phyloP scores from a whole-genome alignment of 1,140 invertebrate genomes.

The Gonatopus flavifemur region DNA sequence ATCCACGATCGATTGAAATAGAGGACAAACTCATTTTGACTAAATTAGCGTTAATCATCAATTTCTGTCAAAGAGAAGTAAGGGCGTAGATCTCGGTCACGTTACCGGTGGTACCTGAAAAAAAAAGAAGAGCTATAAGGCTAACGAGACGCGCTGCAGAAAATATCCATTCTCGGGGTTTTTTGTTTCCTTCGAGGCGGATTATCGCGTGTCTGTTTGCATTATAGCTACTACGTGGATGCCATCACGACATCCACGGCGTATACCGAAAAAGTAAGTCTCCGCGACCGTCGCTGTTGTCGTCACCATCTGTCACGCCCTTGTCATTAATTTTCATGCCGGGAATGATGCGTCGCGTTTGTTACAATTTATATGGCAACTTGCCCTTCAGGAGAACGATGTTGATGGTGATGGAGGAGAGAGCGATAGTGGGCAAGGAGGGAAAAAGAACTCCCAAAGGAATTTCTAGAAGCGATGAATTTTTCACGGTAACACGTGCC shows the following conservation, averaged over 20 bases:
- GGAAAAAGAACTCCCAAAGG: constrained; percentile 5
- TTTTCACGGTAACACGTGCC: constrained; percentile 39
- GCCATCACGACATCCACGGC: constrained; percentile 1
- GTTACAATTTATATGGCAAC: constrained; percentile 42
- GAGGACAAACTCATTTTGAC: no score
- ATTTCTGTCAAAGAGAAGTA: no score
- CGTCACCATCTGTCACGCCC: constrained; percentile 30
- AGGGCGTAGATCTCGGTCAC: no score
- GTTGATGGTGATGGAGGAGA: background rate
- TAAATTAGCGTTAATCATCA: no score
- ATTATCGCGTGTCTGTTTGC: constrained; percentile 49
- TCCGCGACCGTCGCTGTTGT: constrained; percentile 3
- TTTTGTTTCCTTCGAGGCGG: no score
- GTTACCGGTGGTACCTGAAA: no score
- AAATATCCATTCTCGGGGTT: constrained; percentile 17
- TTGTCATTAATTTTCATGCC: constrained; percentile 50
- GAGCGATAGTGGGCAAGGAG: constrained; percentile 1
- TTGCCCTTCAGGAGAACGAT: constrained; percentile 19
- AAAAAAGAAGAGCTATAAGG: no score
- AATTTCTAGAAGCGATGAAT: constrained; percentile 33
- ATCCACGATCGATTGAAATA: no score
- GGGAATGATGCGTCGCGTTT: constrained; percentile 38
- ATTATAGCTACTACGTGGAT: constrained; percentile 32
- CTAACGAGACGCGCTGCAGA: constrained; percentile 15
- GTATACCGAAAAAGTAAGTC: constrained; percentile 3